Evolutionary conservation across 1,140 invertebrate species (phyloP), one percentile per base, ranked within the genome.

Genomic region (Caenorhabditis tropicalis): DNA sequence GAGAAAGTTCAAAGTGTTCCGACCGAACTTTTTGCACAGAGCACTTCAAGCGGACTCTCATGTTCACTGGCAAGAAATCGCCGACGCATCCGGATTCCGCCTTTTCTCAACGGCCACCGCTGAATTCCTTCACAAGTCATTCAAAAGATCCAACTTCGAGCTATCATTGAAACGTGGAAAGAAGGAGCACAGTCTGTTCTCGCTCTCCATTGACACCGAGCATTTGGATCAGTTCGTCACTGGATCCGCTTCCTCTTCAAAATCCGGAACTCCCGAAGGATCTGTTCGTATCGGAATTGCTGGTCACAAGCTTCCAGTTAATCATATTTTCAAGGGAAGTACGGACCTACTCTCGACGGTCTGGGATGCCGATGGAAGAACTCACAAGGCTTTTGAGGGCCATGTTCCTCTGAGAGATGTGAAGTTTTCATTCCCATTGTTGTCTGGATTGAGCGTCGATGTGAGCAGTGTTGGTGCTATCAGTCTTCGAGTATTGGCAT

Each of bases 21-120:
- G 84, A 29, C 84, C 84, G 7, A 85, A 85, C 33, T 82, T 85
- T 36, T 49, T 58, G 27, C 84, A 85, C 9, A 51, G 84, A 48
- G 58, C 84, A 0, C 81, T 85, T 49, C 85, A 51, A 9, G 84
- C 80, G 1, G 79, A 85, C 58, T 82, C 80, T 43, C 43, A 48
- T 58, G 43, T 60, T 12, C 81, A 82, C 43, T 81, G 84, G 81
- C 48, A 80, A 49, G 49, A 56, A 5, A 51, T 85, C 29, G 49
- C 79, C 12, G 82, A n/a, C n/a, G n/a, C n/a, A n/a, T n/a, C n/a
- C n/a, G n/a, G n/a, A n/a, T n/a, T n/a, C n/a, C n/a, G n/a, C n/a
- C n/a, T n/a, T n/a, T n/a, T n/a, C n/a, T n/a, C 24, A 39, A 16
- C 31, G 56, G 81, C 58, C 29, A 53, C 33, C 0, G 24, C 51